Evolutionary conservation across 1,140 invertebrate species (phyloP).

Genomic region (Sinonovacula constricta): DNA sequence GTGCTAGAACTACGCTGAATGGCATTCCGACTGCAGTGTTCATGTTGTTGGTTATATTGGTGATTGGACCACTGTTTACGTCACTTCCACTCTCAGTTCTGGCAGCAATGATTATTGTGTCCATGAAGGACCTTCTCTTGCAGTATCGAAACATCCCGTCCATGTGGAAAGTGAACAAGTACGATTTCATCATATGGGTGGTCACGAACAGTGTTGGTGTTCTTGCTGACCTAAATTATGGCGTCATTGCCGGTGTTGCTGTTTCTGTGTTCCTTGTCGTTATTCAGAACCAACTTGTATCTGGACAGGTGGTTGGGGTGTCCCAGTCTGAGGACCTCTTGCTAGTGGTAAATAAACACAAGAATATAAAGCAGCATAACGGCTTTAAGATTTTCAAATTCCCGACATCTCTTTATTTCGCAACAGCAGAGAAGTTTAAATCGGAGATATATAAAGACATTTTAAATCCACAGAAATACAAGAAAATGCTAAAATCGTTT

Average conservation of each 20-base stretch:
- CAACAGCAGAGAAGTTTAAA: no score
- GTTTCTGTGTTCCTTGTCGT: constrained; percentile 50
- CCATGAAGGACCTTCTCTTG: constrained; percentile 91
- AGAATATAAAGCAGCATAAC: no score
- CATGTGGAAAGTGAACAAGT: constrained; percentile 79
- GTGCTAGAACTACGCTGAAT: constrained; percentile 49
- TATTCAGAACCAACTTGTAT: constrained; percentile 27
- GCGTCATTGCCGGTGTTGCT: constrained; percentile 63
- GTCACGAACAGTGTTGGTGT: constrained; percentile 56
- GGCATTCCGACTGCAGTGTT: constrained; percentile 75
- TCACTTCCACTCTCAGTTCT: constrained; percentile 83
- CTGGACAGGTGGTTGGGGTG: no score
- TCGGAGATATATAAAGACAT: no score
- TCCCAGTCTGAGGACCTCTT: no score
- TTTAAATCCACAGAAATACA: no score
- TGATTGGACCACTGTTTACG: constrained; percentile 76
- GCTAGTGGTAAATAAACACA: no score
- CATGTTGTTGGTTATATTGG: constrained; percentile 79
- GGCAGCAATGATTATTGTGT: constrained; percentile 92
- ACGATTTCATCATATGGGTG: constrained; percentile 64
- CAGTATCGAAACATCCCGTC: constrained; percentile 82
- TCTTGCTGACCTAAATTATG: constrained; percentile 61
- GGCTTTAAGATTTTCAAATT: no score
- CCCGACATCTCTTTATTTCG: no score
- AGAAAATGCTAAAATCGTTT: no score